phyloP scores from a whole-genome alignment of 2,797 vertebrate genomes.

The Mus caroli region DNA sequence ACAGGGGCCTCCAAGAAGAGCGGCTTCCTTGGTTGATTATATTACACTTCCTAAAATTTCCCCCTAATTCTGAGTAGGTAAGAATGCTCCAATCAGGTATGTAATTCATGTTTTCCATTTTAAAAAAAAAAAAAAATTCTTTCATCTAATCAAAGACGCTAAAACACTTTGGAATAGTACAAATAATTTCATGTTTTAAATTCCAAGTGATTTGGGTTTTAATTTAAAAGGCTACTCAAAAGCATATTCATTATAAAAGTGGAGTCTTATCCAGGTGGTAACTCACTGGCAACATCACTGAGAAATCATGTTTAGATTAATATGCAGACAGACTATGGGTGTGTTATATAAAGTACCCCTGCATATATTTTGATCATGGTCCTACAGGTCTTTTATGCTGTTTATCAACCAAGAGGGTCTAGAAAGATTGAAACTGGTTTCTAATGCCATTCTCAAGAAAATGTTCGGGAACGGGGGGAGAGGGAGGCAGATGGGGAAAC shows the following conservation, averaged over 20 bases:
- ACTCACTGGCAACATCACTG: not conserved
- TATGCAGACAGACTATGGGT: not conserved
- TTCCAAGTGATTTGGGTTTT: slow-evolving; percentile 80
- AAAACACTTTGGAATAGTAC: slow-evolving; percentile 81
- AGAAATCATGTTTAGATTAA: not conserved
- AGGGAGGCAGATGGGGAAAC: rapidly evolving
- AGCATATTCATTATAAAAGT: slow-evolving; percentile 69
- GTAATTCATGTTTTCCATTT: slow-evolving; percentile 85
- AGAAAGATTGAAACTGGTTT: not conserved
- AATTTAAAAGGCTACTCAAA: slow-evolving; percentile 74
- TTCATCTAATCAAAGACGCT: slow-evolving; percentile 84
- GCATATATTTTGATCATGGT: not conserved
- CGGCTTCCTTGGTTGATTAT: slow-evolving; percentile 83
- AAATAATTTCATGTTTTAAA: slow-evolving; percentile 77
- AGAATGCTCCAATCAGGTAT: slow-evolving; percentile 84
- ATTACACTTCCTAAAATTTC: slow-evolving; percentile 70
- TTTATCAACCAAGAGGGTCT: not conserved
- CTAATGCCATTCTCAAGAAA: not conserved
- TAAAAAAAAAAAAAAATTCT: slow-evolving; percentile 80
- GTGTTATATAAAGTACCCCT: not conserved
- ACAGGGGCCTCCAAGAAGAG: slow-evolving; percentile 78
- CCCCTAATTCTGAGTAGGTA: slow-evolving; percentile 85
- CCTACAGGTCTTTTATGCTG: not conserved
- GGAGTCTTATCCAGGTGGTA: slow-evolving; percentile 19
- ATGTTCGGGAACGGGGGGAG: not conserved